phyloP scores from a whole-genome alignment of 1,140 invertebrate species.

The Drosophila micromelanica region DNA sequence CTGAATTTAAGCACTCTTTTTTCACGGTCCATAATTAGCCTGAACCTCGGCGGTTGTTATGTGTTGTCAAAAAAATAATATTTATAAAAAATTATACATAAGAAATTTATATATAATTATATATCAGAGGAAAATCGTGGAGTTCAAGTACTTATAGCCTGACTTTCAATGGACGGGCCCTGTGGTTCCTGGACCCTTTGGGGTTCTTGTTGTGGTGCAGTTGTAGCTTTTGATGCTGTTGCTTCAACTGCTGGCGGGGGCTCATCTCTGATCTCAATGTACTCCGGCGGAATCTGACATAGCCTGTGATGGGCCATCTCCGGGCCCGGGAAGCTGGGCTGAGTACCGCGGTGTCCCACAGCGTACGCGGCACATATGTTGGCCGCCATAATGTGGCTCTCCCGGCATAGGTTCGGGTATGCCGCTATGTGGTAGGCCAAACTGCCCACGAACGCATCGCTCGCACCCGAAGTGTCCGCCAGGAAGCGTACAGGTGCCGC shows the following conservation, averaged over 20 bases:
- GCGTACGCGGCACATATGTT: constrained; percentile 90
- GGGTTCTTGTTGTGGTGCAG: background rate
- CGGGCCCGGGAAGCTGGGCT: constrained; percentile 85
- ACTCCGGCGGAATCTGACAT: constrained; percentile 20
- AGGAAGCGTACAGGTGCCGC: constrained; percentile 87
- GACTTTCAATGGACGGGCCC: too few species aligned
- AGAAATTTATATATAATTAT: too few species aligned
- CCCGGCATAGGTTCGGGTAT: constrained; percentile 86
- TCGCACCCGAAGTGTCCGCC: constrained; percentile 95
- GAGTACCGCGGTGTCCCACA: constrained; percentile 92
- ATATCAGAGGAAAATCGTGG: too few species aligned
- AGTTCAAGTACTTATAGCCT: too few species aligned
- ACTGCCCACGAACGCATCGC: constrained; percentile 95
- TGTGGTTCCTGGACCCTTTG: too few species aligned
- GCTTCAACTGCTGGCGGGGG: background rate
- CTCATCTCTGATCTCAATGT: constrained; percentile 19
- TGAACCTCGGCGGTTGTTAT: too few species aligned
- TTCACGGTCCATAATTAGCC: too few species aligned
- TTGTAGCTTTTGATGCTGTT: background rate
- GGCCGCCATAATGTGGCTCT: constrained; percentile 89
- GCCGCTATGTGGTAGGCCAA: constrained; percentile 91
- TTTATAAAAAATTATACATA: too few species aligned
- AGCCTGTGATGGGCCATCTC: constrained; percentile 11
- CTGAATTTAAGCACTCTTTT: background rate
- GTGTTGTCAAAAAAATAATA: too few species aligned